Percentiles rank a stretch among this genome's conserved stretches.
These are phyloP conservation scores for Protaetia brevitarsis DNA, from an alignment of 1,140 invertebrate species.

Conservation along the genomic window DNA sequence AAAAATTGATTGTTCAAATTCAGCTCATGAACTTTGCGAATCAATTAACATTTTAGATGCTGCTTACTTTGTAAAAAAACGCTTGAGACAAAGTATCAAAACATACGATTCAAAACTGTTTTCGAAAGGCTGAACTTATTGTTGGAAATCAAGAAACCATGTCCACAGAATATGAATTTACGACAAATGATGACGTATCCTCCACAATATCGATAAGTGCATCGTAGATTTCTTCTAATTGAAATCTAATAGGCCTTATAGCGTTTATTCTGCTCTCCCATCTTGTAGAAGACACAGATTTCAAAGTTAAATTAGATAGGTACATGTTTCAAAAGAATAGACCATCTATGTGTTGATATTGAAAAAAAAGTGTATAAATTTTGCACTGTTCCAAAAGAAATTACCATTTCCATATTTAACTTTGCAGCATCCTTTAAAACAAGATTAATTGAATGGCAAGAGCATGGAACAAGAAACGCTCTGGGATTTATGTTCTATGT, in stretches of 20 bases:
- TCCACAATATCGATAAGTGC: not conserved
- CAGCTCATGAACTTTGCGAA: no score
- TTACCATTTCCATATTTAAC: slow-evolving; percentile 16
- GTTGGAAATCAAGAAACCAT: no score
- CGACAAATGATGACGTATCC: no score
- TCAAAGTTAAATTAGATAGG: slow-evolving; percentile 28
- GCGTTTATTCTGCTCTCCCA: slow-evolving; percentile 30
- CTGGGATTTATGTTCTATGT: slow-evolving; percentile 30
- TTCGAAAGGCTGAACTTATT: no score
- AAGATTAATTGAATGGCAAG: slow-evolving; percentile 35
- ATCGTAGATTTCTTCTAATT: not conserved
- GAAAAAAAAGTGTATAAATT: slow-evolving; percentile 30
- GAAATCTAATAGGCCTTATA: slow-evolving; percentile 30
- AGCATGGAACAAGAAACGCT: slow-evolving; percentile 35
- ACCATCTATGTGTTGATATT: slow-evolving; percentile 26
- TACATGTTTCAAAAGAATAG: slow-evolving; percentile 24
- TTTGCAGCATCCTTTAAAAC: slow-evolving; percentile 32
- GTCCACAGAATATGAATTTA: no score
- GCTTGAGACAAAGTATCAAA: no score
- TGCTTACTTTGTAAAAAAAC: no score
- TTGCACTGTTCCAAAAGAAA: slow-evolving; percentile 32
- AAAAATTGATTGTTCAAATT: no score
- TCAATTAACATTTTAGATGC: no score
- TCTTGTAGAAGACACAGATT: slow-evolving; percentile 29
- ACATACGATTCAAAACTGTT: no score